Conservation (phyloP, 2,797 vertebrate species). For the Rhadinocentrus ornatus region DNA sequence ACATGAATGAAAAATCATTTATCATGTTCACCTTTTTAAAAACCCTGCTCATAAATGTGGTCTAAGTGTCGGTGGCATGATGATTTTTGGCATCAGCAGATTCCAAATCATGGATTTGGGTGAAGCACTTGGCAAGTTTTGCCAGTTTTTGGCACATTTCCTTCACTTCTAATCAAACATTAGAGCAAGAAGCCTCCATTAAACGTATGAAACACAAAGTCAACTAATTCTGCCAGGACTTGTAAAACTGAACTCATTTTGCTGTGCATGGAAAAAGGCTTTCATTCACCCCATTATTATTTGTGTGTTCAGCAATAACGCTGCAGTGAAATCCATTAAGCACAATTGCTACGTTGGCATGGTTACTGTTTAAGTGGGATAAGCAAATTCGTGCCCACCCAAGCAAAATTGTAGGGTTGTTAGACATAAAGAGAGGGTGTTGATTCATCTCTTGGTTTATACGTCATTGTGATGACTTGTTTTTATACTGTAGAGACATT, state of each 20-base stretch:
- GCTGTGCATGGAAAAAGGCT: constrained; percentile 57
- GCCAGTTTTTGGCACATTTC: constrained; percentile 9
- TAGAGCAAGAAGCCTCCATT: constrained; percentile 24
- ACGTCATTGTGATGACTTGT: constrained; percentile 48
- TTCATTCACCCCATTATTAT: constrained; percentile 66
- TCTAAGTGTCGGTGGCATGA: background rate
- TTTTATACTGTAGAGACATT: constrained; percentile 9
- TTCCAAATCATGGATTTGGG: background rate
- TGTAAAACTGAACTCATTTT: constrained; percentile 64
- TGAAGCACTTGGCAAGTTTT: background rate
- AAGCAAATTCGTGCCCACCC: constrained; percentile 75
- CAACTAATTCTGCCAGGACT: constrained; percentile 48
- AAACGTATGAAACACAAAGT: constrained; percentile 46
- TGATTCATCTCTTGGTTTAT: constrained; percentile 58
- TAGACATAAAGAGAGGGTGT: constrained; percentile 66
- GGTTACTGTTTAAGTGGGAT: constrained; percentile 73
- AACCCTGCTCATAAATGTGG: background rate
- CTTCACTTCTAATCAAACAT: constrained; percentile 26
- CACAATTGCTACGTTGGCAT: constrained; percentile 79
- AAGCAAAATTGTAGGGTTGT: constrained; percentile 72
- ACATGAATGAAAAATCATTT: too few relatives aligned
- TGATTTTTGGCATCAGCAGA: background rate
- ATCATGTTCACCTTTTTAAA: too few relatives aligned
- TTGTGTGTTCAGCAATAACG: constrained; percentile 78
- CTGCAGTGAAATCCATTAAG: constrained; percentile 79